Evolutionary conservation across 37 sponge, comb jelly and placozoan species (phyloP).

Genomic region (Amphimedon queenslandica): DNA sequence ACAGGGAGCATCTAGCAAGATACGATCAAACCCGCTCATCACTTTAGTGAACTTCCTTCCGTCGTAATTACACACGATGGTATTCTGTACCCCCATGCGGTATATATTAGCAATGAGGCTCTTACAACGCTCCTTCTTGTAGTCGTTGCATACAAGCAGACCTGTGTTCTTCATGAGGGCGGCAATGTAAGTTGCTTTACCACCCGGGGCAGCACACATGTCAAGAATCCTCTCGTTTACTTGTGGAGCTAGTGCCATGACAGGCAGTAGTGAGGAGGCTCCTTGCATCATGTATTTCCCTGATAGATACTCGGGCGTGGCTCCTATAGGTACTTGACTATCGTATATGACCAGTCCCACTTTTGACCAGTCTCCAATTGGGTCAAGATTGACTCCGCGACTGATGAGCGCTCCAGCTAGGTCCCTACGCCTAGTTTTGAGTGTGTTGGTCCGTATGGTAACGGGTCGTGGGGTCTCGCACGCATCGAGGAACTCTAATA

Average conservation of each 20-base stretch:
- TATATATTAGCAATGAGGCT: conserved; percentile 86
- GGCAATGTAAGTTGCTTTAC: conserved; percentile 94
- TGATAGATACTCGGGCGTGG: conserved; percentile 97
- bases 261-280: conserved; percentile 95
- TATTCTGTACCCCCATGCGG: conserved; percentile 86
- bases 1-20: conserved; percentile 96
- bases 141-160: conserved; percentile 82
- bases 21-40: conserved; percentile 93
- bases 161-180: conserved; percentile 99
- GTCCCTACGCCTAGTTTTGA: conserved; percentile 90
- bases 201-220: conserved; percentile 99
- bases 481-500: conserved; percentile 89
- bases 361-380: conserved; percentile 97
- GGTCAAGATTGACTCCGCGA: conserved; percentile 97
- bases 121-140: conserved; percentile 81
- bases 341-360: conserved; percentile 97
- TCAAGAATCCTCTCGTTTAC: conserved; percentile 88
- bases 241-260: conserved; percentile 95
- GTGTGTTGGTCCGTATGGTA: conserved; percentile 93
- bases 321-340: conserved; percentile 95
- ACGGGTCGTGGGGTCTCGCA: conserved; percentile 90
- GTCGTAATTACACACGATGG: conserved; percentile 90
- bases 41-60: conserved; percentile 89
- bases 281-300: conserved; percentile 99
- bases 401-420: conserved; percentile 92